Percentiles rank a stretch among this genome's conserved stretches.
Evolutionary conservation across 2,888 invertebrate genomes (phyloP).

Genomic region (Caradrina clavipalpis): DNA sequence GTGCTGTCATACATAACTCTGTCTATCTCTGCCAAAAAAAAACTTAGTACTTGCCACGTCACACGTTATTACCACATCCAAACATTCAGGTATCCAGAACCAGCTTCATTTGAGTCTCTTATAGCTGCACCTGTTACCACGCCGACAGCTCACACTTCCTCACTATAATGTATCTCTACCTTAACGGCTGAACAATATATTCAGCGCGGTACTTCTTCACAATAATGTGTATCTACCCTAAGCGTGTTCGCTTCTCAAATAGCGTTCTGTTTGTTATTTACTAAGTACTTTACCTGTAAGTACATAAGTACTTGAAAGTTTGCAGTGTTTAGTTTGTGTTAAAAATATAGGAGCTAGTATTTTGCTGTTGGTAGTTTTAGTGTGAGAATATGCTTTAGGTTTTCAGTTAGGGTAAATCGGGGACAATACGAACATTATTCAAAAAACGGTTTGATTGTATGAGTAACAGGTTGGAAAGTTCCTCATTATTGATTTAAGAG

Average conservation of each 20-base stretch:
- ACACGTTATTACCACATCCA: conserved; percentile 40
- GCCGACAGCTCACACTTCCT: conserved; percentile 37
- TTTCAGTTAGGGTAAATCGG: neutral
- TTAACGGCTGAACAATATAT: conserved; percentile 41
- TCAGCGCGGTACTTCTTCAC: conserved; percentile 15
- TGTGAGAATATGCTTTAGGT: neutral
- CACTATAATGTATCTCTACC: conserved; percentile 37
- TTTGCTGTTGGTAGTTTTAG: conserved; percentile 5
- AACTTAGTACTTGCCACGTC: neutral
- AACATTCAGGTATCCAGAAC: neutral
- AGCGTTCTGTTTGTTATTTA: conserved; percentile 26
- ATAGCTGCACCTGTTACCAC: conserved; percentile 48
- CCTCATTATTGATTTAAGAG: too few species aligned
- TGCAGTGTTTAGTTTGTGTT: conserved; percentile 2
- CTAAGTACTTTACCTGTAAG: conserved; percentile 16
- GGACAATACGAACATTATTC: too few species aligned
- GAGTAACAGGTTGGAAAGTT: too few species aligned
- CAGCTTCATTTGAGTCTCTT: conserved; percentile 40
- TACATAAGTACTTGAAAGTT: conserved; percentile 24
- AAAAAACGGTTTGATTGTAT: too few species aligned
- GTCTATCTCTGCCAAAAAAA: too few species aligned
- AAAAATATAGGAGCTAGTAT: conserved; percentile 4
- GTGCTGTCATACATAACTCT: too few species aligned
- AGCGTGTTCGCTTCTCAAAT: conserved; percentile 3
- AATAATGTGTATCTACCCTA: conserved; percentile 19